A percentile compares a stretch with the other conserved stretches of the same genome.
phyloP scores from a whole-genome alignment of 1,140 invertebrate genomes.

The Coelopa frigida region DNA sequence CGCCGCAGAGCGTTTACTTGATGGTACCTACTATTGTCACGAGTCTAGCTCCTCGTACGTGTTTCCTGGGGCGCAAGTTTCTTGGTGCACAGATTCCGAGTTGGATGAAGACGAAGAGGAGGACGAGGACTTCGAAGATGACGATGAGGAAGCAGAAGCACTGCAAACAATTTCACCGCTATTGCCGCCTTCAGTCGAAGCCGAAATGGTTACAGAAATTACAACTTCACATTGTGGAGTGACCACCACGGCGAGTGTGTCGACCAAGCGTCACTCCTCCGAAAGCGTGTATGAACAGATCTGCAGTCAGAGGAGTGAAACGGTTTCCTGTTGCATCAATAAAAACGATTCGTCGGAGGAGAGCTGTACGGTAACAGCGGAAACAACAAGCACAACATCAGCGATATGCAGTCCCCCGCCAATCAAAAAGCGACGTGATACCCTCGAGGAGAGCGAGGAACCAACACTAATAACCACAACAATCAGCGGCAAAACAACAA shows the following conservation, averaged over 20 bases:
- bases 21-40: slow-evolving; percentile 36
- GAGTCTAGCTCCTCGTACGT: slow-evolving; percentile 33
- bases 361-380: neutral
- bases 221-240: slow-evolving; percentile 7
- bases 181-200: slow-evolving; percentile 30
- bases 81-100: slow-evolving; percentile 22
- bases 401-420: slow-evolving; percentile 2
- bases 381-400: neutral
- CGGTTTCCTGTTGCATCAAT: neutral
- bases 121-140: slow-evolving; percentile 21
- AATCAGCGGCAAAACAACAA: too few species aligned
- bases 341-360: neutral
- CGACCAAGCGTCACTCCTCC: neutral
- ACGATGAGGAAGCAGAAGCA: slow-evolving; percentile 1
- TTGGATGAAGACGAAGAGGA: slow-evolving; percentile 29
- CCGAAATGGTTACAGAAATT: slow-evolving; percentile 36
- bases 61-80: slow-evolving; percentile 39
- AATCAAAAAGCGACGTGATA: slow-evolving; percentile 6
- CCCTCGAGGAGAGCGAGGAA: neutral
- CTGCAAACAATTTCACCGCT: slow-evolving; percentile 25
- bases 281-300: neutral
- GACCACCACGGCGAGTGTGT: neutral
- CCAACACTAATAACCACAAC: neutral
- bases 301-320: neutral
- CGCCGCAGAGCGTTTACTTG: slow-evolving; percentile 28